Base-by-base conservation (phyloP, 1,140 invertebrate genomes). In the Heliconius melpomene region DNA sequence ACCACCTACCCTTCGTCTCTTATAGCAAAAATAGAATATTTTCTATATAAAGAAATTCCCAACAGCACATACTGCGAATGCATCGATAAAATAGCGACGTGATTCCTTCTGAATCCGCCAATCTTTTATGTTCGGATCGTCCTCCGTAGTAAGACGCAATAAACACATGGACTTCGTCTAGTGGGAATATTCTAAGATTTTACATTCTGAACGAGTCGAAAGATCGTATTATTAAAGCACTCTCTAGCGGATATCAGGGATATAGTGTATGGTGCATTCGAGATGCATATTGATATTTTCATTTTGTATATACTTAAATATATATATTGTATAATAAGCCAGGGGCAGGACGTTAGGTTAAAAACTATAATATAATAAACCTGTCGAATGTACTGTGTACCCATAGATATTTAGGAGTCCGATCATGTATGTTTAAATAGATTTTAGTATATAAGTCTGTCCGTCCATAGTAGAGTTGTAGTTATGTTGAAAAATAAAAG, bases 1-100 rank as follows among this genome's bases (percentile, higher is more conserved):
- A 11, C 7, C 26, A 3, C 2, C 9, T 29, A 26, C 3, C 18
- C 13, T 66, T 29, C 26, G 26, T 66, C 29, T 13, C 60, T 26
- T 29, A 1, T 7, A 29, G 1, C 11, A 18, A 66, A 23, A 66
- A 66, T 66, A 66, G 26, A 29, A 66, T 66, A 66, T 66, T 66
- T 66, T 66, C 60, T 66, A 66, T 66, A 66, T 66, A 66, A 74
- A 72, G 74, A 38, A 72, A 74, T 60, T 73, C 72, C 75, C 52
- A 50, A 57, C 23, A 80, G 75, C 79, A 74, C 71, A 80, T 52
- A 79, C 74, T 60, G 74, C 40, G 79, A 80, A 80, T 76, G 77
- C 74, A 74, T 74, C 90, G 85, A 92, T 93, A 92, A 92, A 93
- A 92, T 88, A 85, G 85, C 85, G 85, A 92, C 92, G 91, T 92